These are phyloP conservation scores for Spheniscus humboldti DNA, from an alignment of 2,797 vertebrate genomes.

Conservation along the genomic window DNA sequence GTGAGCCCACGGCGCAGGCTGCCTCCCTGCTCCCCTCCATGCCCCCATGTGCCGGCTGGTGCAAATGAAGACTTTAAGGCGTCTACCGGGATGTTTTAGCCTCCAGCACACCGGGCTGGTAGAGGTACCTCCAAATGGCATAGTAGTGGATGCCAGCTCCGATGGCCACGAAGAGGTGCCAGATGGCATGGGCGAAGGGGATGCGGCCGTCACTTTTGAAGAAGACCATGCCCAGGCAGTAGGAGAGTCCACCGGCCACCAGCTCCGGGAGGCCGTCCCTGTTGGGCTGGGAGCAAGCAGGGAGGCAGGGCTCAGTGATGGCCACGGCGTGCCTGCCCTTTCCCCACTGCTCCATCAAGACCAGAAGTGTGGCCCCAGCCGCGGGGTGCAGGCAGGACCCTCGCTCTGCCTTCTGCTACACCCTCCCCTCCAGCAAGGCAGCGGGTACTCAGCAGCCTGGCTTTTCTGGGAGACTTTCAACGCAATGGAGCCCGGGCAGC, in stretches of 20 bases:
- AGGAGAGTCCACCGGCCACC: conserved; percentile 85
- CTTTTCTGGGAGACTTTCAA: background rate
- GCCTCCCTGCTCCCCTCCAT: background rate
- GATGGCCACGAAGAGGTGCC: conserved; percentile 93
- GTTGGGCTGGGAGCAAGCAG: conserved; percentile 79
- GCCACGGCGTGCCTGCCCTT: fast-evolving
- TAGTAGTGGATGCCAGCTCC: conserved; percentile 93
- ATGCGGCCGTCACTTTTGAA: conserved; percentile 95
- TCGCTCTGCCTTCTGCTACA: background rate
- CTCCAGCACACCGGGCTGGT: conserved; percentile 70
- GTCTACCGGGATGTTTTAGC: conserved; percentile 80
- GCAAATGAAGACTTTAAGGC: background rate
- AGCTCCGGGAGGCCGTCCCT: conserved; percentile 88
- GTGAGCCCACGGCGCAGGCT: fast-evolving
- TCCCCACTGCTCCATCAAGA: background rate
- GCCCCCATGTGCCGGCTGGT: background rate
- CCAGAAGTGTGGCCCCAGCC: background rate
- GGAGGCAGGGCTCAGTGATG: background rate
- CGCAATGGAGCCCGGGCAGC: fast-evolving
- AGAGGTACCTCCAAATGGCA: conserved; percentile 95
- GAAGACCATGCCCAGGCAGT: conserved; percentile 92
- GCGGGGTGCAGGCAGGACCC: background rate
- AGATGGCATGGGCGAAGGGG: conserved; percentile 95
- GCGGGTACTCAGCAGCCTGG: background rate
- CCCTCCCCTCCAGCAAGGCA: background rate